Evolutionary conservation across 1,140 invertebrate genomes (phyloP).

Genomic region (Drosophila eugracilis): DNA sequence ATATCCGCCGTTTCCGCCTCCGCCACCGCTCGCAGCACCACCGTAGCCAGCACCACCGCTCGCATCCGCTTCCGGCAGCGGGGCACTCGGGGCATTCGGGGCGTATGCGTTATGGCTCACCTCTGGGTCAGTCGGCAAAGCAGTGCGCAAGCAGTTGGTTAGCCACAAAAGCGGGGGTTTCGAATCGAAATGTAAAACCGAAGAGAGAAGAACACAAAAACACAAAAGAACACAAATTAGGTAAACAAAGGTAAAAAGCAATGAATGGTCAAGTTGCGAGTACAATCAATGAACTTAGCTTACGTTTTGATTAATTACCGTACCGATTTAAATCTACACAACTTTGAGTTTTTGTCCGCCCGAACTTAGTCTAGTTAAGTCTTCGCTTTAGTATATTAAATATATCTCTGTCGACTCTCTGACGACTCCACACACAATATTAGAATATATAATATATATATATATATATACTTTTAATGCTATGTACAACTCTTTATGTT

Average conservation of each 20-base stretch:
- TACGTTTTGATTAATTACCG: conserved; percentile 13
- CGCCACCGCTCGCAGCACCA: conserved; percentile 33
- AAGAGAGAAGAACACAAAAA: conserved; percentile 21
- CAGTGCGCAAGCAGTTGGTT: conserved; percentile 32
- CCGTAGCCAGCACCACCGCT: conserved; percentile 46
- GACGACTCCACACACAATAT: conserved; percentile 11
- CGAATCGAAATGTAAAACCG: conserved; percentile 2
- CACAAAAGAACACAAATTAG: conserved; percentile 18
- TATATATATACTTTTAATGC: conserved; percentile 30
- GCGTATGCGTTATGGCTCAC: conserved; percentile 74
- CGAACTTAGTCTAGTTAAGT: conserved; percentile 68
- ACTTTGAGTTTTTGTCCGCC: conserved; percentile 71
- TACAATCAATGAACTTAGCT: conserved; percentile 24
- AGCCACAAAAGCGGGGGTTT: conserved; percentile 35
- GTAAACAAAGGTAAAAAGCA: neutral
- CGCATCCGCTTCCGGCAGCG: conserved; percentile 56
- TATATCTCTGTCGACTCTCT: conserved; percentile 26
- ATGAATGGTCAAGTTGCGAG: too few species aligned
- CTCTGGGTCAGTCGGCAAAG: conserved; percentile 26
- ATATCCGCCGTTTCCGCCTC: conserved; percentile 63
- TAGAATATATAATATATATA: neutral
- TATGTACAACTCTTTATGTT: conserved; percentile 67
- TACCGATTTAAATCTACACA: conserved; percentile 67
- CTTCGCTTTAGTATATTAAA: conserved; percentile 58
- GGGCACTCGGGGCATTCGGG: conserved; percentile 74